Evolutionary conservation across 1,140 invertebrate genomes (phyloP).

Genomic region (Cephus cinctus): DNA sequence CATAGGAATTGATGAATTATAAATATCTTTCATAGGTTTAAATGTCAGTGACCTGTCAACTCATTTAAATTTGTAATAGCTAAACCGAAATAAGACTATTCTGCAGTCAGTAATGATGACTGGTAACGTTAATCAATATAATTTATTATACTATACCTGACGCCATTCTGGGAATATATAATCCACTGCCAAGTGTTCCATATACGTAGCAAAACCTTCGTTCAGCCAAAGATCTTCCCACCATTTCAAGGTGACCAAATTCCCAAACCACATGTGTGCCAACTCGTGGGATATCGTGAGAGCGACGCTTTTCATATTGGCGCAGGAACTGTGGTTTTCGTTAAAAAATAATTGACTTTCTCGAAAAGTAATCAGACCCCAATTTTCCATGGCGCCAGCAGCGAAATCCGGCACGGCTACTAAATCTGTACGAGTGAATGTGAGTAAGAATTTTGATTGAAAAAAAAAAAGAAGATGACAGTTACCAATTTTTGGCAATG

Average conservation of each 20-base stretch:
- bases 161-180: constrained; percentile 23
- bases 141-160: constrained; percentile 14
- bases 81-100: not conserved
- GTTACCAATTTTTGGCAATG: constrained; percentile 77
- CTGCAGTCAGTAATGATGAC: too few species aligned
- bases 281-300: constrained; percentile 78
- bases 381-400: constrained; percentile 79
- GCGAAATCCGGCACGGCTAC: constrained; percentile 47
- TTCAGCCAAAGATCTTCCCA: constrained; percentile 86
- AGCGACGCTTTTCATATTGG: constrained; percentile 65
- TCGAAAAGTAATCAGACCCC: constrained; percentile 64
- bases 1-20: too few species aligned
- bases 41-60: too few species aligned
- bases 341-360: constrained; percentile 73
- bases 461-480: constrained; percentile 3
- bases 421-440: constrained; percentile 15
- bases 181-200: constrained; percentile 22
- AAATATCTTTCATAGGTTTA: too few species aligned
- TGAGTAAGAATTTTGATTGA: not conserved
- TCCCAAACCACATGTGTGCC: constrained; percentile 76
- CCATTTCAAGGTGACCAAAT: constrained; percentile 79
- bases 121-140: not conserved
- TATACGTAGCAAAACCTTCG: constrained; percentile 81
- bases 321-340: constrained; percentile 61
- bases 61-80: not conserved